phyloP scores from a whole-genome alignment of 2,797 vertebrate genomes.

The Austrolebias charrua region DNA sequence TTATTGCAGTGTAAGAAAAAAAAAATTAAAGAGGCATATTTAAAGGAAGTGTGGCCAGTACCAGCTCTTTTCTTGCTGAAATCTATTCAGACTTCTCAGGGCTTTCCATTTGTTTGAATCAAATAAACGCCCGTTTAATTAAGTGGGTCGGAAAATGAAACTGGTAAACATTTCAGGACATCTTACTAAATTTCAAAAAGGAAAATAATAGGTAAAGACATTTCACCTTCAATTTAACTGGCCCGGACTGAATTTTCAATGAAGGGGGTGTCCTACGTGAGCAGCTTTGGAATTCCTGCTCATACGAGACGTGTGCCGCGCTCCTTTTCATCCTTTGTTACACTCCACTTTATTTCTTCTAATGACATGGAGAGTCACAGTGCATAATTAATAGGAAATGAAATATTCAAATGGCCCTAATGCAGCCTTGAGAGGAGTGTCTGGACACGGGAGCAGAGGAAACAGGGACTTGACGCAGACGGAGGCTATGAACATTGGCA shows the following conservation, averaged over 20 bases:
- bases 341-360: conserved; percentile 97
- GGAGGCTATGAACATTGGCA: conserved; percentile 89
- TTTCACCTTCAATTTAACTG: conserved; percentile 94
- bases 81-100: conserved; percentile 59
- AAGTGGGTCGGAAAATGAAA: conserved; percentile 67
- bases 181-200: conserved; percentile 87
- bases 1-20: conserved; percentile 47
- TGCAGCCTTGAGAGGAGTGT: conserved; percentile 95
- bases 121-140: conserved; percentile 75
- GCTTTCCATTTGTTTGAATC: conserved; percentile 65
- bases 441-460: conserved; percentile 90
- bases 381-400: conserved; percentile 99
- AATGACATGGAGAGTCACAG: conserved; percentile 99
- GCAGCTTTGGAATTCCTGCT: conserved; percentile 94
- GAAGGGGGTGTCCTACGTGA: conserved; percentile 90
- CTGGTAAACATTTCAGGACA: conserved; percentile 78
- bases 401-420: conserved; percentile 99
- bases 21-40: conserved; percentile 56
- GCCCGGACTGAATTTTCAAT: conserved; percentile 92
- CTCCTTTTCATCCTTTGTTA: conserved; percentile 99
- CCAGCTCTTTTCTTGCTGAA: conserved; percentile 25
- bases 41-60: conserved; percentile 31
- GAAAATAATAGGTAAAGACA: conserved; percentile 90
- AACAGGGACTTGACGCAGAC: conserved; percentile 85
- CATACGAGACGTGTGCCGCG: conserved; percentile 88